Evolutionary conservation across 37 sponge, comb jelly and placozoan species (phyloP), one percentile per base, ranked within the genome.

Genomic region (Ephydatia muelleri): DNA sequence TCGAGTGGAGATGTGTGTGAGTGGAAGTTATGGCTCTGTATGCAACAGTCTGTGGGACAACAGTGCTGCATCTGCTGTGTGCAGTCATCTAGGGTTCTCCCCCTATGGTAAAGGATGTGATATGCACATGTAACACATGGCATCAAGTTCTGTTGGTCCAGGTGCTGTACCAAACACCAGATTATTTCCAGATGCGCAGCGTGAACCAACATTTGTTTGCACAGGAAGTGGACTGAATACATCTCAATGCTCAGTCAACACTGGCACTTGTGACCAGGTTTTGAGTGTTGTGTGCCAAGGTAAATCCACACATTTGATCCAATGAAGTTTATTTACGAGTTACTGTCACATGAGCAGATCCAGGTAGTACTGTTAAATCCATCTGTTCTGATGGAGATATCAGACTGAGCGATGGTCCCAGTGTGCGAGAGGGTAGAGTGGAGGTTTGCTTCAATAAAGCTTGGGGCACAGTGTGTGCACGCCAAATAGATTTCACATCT

Each of bases 1-100:
- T n/a, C 68, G 85, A 78, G 78, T 85, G 47, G 85, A 85, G 49
- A 57, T 85, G 71, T 85, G 85, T 38, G 8, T 69, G 23, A 35
- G 47, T 67, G 78, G 78, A 35, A 34, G 28, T 4, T 85, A 76
- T 40, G 40, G 57, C 33, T 70, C 85, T 31, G 77, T 85, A 27
- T 85, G 85, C 69, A 78, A 70, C 78, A 69, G 39, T 40, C 12
- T 47, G 6, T 85, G 85, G 85, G 34, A 40, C 71, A 48, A 85
- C 38, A 39, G 31, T 30, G 85, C 69, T 77, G 85, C 85, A 29
- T 85, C 85, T 49, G 85, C 78, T 25, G 70, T 77, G 23, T 85
- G 85, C 71, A 66, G 19, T 6, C 66, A 85, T 25, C 67, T 85
- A n/a, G 85, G 85, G 43, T 77, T 78, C 28, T 77, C 85, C 37